Base-by-base conservation (phyloP, 2,113 vertebrate species). In the Cepphus grylle region DNA sequence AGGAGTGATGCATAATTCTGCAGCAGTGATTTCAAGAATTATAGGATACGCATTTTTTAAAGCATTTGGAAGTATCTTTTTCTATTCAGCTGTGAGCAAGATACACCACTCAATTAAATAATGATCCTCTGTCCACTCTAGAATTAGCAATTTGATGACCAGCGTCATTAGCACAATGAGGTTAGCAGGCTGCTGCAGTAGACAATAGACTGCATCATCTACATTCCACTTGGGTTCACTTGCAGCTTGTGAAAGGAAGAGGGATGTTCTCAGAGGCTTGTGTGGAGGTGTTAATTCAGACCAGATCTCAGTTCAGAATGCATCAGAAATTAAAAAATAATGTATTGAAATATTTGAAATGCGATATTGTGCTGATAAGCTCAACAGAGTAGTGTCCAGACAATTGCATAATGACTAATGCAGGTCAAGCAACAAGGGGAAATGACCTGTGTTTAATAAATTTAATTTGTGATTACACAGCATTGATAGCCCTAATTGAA, bases 351-450 rank as follows among this genome's bases (percentile, higher is more conserved):
- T 36, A 55, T 47, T 83, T 12, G 3, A 81, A 86, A 45, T 70
- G 5, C 88, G 22, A 36, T 47, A 62, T 14, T 80, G 40, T 87
- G 32, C 63, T 36, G 12, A 81, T 50, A 74, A 89, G 10, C 42
- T 82, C 79, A 67, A 67, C 26, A 53, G 58, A 76, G 36, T 50
- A 81, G 80, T 29, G 30, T 47, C 18, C 65, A 81, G 61, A 72
- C 61, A 92, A 86, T 16, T 67, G 30, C 36, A 32, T 78, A 61
- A 36, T 81, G 40, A 84, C 34, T 55, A 86, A 73, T 63, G 27
- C 65, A 88, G 71, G 92, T 91, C 72, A 94, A 94, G 70, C 56
- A 91, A 40, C 76, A 71, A 71, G 27, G 73, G 88, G 52, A 94
- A 96, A 94, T 73, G 7, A 71, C 61, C 61, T 72, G 11, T 49